Evolutionary conservation across 1,140 invertebrate species (phyloP).

Genomic region (Eurosta solidaginis): DNA sequence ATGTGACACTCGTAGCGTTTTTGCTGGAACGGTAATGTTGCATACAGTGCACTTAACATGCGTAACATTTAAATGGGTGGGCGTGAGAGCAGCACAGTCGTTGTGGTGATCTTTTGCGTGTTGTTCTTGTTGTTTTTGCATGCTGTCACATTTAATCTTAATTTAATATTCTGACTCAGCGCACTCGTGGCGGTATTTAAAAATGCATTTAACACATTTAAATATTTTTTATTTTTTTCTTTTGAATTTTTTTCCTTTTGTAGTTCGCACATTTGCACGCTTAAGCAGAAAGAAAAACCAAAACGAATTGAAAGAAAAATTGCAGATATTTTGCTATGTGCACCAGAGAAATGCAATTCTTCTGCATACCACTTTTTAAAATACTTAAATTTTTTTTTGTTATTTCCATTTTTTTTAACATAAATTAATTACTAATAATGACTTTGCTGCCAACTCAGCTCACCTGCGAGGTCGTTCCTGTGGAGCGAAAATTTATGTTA

Average conservation of each 20-base stretch:
- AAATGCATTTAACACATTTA: slow-evolving; percentile 28
- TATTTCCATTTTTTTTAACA: slow-evolving; percentile 21
- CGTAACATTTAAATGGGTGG: background rate
- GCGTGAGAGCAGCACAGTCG: background rate
- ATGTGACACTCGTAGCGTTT: background rate
- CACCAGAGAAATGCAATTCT: background rate
- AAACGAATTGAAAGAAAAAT: slow-evolving; percentile 19
- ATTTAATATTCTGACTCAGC: slow-evolving; percentile 28
- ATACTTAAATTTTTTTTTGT: background rate
- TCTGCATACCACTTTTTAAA: slow-evolving; percentile 1
- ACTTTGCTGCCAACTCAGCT: slow-evolving; percentile 1
- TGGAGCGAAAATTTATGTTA: slow-evolving; percentile 20
- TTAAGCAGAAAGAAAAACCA: background rate
- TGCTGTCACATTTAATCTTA: slow-evolving; percentile 22
- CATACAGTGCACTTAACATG: slow-evolving; percentile 6
- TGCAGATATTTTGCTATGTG: slow-evolving; percentile 1
- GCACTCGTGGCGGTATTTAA: slow-evolving; percentile 22
- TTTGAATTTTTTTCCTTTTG: no score
- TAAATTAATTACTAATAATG: slow-evolving; percentile 28
- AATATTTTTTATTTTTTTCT: background rate
- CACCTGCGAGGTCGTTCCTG: background rate
- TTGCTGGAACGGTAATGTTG: background rate
- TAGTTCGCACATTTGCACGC: background rate
- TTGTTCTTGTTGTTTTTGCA: background rate
- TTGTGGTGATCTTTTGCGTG: background rate